A percentile compares a stretch with the other conserved stretches of the same genome.
phyloP scores from a whole-genome alignment of 2,888 invertebrate genomes.

The Hypercompe scribonia region DNA sequence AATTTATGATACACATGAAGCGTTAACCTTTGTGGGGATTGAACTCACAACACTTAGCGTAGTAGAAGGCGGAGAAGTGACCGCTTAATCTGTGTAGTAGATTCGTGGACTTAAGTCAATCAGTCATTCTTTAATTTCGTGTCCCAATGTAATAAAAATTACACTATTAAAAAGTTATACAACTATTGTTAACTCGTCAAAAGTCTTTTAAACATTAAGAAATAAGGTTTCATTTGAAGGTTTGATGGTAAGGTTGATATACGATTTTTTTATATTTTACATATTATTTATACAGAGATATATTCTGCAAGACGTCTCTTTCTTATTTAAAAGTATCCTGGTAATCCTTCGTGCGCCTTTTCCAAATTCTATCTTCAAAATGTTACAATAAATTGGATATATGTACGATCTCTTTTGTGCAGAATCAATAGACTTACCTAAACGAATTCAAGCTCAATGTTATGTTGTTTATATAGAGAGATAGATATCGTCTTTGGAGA shows the following conservation, averaged over 20 bases:
- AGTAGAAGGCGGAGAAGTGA: no score
- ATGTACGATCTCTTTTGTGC: background rate
- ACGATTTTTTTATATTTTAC: background rate
- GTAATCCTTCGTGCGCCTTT: background rate
- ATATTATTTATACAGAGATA: background rate
- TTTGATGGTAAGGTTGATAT: background rate
- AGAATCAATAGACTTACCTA: background rate
- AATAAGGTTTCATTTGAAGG: no score
- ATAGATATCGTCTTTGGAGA: background rate
- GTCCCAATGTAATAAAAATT: no score
- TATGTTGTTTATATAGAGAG: background rate
- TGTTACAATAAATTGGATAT: background rate
- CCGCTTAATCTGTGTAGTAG: no score
- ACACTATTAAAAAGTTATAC: no score
- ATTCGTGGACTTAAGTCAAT: no score
- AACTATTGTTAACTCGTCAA: no score
- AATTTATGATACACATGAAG: no score
- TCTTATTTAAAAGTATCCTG: background rate
- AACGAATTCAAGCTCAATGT: background rate
- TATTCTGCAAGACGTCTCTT: background rate
- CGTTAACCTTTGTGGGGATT: no score
- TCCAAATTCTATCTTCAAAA: background rate
- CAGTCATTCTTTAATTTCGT: no score
- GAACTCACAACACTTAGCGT: no score
- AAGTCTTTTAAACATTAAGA: no score